Conservation (phyloP, 37 sponge, comb jelly and placozoan genomes). For the Theonella swinhoei region DNA sequence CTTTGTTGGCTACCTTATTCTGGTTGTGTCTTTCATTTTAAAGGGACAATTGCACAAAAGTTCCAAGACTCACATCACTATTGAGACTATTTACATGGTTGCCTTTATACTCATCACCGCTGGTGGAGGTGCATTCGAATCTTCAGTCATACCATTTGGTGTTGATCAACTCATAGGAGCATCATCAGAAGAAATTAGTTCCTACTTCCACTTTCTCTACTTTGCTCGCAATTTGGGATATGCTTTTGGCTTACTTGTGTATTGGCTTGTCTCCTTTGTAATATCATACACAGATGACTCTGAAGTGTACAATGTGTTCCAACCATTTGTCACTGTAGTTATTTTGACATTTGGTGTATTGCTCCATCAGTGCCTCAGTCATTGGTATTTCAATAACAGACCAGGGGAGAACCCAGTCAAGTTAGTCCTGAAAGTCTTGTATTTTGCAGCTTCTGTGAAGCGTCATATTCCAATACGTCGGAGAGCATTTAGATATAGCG, state of each 20-base stretch:
- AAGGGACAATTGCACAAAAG: too few relatives aligned
- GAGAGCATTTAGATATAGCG: conserved; percentile 16
- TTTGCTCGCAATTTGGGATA: too few relatives aligned
- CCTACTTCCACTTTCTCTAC: too few relatives aligned
- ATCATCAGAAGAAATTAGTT: too few relatives aligned
- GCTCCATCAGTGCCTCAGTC: background rate
- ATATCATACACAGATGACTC: too few relatives aligned
- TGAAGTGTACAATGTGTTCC: too few relatives aligned
- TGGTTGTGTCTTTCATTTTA: background rate
- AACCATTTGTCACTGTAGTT: background rate
- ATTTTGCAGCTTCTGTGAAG: background rate
- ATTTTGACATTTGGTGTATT: background rate
- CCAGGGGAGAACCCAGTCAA: background rate
- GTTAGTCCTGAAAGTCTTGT: background rate
- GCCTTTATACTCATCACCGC: too few relatives aligned
- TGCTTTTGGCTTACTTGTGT: too few relatives aligned
- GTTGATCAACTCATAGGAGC: too few relatives aligned
- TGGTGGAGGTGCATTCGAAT: too few relatives aligned
- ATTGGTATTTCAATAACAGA: background rate
- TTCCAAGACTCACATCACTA: background rate
- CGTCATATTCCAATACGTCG: background rate
- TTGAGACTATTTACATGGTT: background rate
- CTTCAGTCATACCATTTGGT: too few relatives aligned
- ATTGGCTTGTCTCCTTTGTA: too few relatives aligned
- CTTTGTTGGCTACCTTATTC: background rate